Evolutionary conservation across 2,888 invertebrate genomes (phyloP), one percentile per base, ranked within the genome.

Genomic region (Rhagophthalmus giganteus): DNA sequence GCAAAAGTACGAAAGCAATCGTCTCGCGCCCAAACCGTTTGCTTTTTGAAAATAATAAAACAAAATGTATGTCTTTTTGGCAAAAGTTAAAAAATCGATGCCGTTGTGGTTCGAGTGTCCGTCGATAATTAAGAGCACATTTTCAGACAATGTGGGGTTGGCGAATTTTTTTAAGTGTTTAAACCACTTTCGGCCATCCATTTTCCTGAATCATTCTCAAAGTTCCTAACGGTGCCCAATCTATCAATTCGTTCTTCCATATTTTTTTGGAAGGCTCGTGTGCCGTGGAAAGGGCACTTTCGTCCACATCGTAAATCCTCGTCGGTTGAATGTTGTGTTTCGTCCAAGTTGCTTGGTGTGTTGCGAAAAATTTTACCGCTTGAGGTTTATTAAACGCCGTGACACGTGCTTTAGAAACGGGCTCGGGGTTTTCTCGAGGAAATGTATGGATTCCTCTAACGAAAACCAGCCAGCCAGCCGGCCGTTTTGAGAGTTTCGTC

Each of bases 181-280:
- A n/a, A n/a, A n/a, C n/a, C n/a, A n/a, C n/a, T n/a, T n/a, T n/a
- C n/a, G n/a, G n/a, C 10, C 27, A 7, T 27, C 7, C 27, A 27
- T 24, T 24, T 24, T 24, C 24, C 7, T 4, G 8, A 27, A 4
- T 7, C 7, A 27, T 27, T 27, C 27, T 10, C 7, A 27, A 27
- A 4, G 27, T 27, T 27, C 2, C 27, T 27, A 27, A 27, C 3
- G 7, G 24, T 24, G 24, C 24, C 7, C 7, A 6, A 24, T 24
- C 24, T 27, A 27, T 9, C 10, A 2, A 9, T 27, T 27, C 10
- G 10, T n/a, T 10, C 7, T 27, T 27, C 27, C 27, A 24, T 24
- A 27, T 27, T 7, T 27, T 27, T 27, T 27, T 31, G 10, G 31
- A 13, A 31, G 31, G 10, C 8, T 31, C 13, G 11, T 31, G 31